Evolutionary conservation across 1,140 invertebrate species (phyloP).

Genomic region (Zeugodacus cucurbitae): DNA sequence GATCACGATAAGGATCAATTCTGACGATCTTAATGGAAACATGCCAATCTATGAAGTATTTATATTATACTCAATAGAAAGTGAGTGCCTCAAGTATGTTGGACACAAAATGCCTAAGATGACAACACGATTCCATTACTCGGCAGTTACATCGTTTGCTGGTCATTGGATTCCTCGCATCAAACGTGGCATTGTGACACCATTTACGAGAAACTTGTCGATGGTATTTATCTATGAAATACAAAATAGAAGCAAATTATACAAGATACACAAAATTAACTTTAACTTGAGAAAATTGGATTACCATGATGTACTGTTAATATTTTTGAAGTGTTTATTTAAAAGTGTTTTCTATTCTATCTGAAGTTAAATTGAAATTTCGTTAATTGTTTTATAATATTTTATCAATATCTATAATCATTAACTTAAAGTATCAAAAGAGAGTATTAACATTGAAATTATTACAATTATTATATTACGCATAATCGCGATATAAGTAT

Average conservation of each 20-base stretch:
- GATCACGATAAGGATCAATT: neutral
- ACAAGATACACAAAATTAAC: constrained; percentile 46
- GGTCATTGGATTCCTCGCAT: neutral
- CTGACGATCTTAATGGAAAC: neutral
- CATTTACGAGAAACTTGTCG: constrained; percentile 46
- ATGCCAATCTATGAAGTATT: no score
- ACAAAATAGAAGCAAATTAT: constrained; percentile 55
- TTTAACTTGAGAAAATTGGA: constrained; percentile 48
- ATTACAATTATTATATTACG: neutral
- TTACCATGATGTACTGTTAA: constrained; percentile 43
- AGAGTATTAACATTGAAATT: neutral
- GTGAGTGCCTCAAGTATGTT: neutral
- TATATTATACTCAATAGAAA: neutral
- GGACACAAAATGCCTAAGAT: neutral
- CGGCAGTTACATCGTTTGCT: no score
- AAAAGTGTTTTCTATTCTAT: neutral
- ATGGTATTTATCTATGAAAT: constrained; percentile 65
- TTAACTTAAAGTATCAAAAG: neutral
- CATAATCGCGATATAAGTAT: neutral
- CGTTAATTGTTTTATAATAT: neutral
- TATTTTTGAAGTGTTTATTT: constrained; percentile 44
- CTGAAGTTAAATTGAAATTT: constrained; percentile 2
- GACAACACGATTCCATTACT: neutral
- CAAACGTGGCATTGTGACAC: neutral
- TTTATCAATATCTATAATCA: neutral